These are phyloP conservation scores for Pseudomugil tenellus DNA, from an alignment of 2,797 vertebrate genomes.

Conservation along the genomic window DNA sequence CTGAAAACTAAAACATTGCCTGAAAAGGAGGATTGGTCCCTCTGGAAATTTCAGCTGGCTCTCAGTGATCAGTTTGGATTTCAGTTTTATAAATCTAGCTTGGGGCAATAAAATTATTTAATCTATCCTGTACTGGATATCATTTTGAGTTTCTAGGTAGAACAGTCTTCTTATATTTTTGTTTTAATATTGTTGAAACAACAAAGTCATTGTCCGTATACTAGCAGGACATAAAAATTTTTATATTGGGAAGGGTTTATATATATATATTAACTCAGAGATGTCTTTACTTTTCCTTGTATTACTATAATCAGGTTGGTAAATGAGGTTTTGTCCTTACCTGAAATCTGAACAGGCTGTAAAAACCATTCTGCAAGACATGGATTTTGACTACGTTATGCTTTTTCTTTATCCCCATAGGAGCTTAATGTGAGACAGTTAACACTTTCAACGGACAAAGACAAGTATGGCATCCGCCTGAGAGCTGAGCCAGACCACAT, in stretches of 20 bases:
- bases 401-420: slow-evolving; percentile 66
- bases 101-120: not conserved
- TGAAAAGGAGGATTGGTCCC: slow-evolving; percentile 8
- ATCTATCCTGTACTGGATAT: not conserved
- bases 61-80: slow-evolving; percentile 24
- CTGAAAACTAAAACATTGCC: slow-evolving; percentile 29
- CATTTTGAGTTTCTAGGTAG: not conserved
- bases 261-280: too few relatives aligned
- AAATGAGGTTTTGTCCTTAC: not conserved
- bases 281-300: not conserved
- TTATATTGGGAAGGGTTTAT: too few relatives aligned
- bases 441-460: slow-evolving; percentile 93
- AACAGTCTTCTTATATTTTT: too few relatives aligned
- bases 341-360: not conserved
- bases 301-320: not conserved
- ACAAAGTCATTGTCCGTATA: too few relatives aligned
- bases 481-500: slow-evolving; percentile 97
- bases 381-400: not conserved
- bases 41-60: slow-evolving; percentile 11
- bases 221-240: too few relatives aligned
- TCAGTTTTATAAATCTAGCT: not conserved
- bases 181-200: too few relatives aligned
- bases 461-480: slow-evolving; percentile 90
- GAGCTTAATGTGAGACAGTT: slow-evolving; percentile 94
- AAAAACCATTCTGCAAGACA: slow-evolving; percentile 17